These are phyloP conservation scores for Marisa cornuarietis DNA, from an alignment of 1,140 invertebrate genomes.

Conservation along the genomic window DNA sequence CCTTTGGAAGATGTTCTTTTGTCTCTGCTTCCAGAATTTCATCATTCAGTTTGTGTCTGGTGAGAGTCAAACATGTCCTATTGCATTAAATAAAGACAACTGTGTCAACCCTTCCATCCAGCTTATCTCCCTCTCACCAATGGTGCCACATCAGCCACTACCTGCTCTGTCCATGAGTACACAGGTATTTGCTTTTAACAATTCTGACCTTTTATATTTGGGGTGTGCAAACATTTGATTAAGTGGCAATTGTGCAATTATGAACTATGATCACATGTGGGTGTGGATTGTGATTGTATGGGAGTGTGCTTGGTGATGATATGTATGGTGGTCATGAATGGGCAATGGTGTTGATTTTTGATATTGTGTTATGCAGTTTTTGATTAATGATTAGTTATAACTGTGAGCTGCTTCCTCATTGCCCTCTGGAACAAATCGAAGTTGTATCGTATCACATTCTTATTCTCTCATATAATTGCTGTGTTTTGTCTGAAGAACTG, in stretches of 20 bases:
- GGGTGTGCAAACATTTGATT: not conserved
- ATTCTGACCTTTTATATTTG: too few relatives aligned
- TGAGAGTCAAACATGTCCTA: slow-evolving; percentile 31
- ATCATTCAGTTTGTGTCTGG: slow-evolving; percentile 17
- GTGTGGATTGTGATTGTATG: too few relatives aligned
- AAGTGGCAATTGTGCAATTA: not conserved
- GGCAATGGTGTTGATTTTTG: not conserved
- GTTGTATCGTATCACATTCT: too few relatives aligned
- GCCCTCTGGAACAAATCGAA: too few relatives aligned
- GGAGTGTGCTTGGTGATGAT: not conserved
- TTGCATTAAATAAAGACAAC: slow-evolving; percentile 40
- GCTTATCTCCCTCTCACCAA: slow-evolving; percentile 23
- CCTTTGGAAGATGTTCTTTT: not conserved
- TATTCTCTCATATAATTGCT: too few relatives aligned
- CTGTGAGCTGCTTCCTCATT: too few relatives aligned
- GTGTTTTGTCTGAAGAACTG: too few relatives aligned
- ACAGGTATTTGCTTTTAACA: not conserved
- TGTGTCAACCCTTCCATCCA: slow-evolving; percentile 15
- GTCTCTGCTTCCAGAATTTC: slow-evolving; percentile 24
- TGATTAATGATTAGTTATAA: too few relatives aligned
- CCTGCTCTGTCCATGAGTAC: slow-evolving; percentile 31
- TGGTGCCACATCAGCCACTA: slow-evolving; percentile 5
- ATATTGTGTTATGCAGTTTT: not conserved
- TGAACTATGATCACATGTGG: not conserved
- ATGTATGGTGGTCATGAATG: not conserved